Evolutionary conservation across 2,888 invertebrate genomes (phyloP).

Genomic region (Hypomecis atomaria): DNA sequence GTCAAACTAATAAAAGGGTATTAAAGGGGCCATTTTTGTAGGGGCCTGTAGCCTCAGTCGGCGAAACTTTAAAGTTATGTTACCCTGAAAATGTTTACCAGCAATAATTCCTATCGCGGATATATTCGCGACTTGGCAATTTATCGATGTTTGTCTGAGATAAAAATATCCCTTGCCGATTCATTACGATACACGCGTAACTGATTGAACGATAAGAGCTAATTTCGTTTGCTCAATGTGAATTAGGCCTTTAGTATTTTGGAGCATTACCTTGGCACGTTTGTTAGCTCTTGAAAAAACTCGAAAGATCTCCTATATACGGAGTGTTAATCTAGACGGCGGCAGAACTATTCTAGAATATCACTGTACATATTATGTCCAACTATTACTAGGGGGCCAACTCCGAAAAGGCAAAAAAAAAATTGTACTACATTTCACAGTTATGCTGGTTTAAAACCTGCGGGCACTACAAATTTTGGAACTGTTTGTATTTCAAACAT

Average conservation of each 20-base stretch:
- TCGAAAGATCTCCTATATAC: too few species aligned
- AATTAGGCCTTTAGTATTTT: neutral
- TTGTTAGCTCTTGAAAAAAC: neutral
- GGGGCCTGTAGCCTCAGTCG: neutral
- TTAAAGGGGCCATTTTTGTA: neutral
- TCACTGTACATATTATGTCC: too few species aligned
- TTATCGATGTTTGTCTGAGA: constrained; percentile 24
- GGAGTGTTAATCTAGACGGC: too few species aligned
- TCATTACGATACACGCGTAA: constrained; percentile 12
- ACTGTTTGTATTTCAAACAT: too few species aligned
- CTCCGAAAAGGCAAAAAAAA: too few species aligned
- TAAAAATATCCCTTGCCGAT: constrained; percentile 28
- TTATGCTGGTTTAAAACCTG: too few species aligned
- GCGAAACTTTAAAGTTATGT: neutral
- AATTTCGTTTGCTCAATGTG: neutral
- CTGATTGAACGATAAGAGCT: constrained; percentile 22
- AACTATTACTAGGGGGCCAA: too few species aligned
- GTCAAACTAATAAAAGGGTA: too few species aligned
- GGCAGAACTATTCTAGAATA: too few species aligned
- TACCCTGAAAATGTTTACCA: constrained; percentile 14
- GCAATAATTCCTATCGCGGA: constrained; percentile 14
- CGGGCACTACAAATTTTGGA: too few species aligned
- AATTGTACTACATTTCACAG: too few species aligned
- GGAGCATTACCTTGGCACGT: neutral
- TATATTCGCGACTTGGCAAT: constrained; percentile 11